Conservation (phyloP, 2,797 vertebrate genomes). For the Denticeps clupeoides region DNA sequence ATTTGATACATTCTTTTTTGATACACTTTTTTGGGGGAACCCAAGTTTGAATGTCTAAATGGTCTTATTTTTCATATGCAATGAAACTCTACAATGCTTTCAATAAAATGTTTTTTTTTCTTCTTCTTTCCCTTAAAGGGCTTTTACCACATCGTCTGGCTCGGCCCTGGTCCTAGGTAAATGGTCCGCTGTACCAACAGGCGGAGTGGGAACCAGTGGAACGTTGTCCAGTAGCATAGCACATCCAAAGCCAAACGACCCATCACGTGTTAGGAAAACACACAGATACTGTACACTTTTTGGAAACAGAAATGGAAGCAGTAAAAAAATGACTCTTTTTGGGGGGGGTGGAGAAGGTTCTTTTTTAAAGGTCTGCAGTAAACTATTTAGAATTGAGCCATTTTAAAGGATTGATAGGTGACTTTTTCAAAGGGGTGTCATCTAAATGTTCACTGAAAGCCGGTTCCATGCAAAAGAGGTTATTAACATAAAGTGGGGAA, state of each 20-base stretch:
- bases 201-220: slow-evolving; percentile 6
- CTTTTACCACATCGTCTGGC: slow-evolving; percentile 10
- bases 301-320: too few relatives aligned
- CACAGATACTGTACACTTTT: too few relatives aligned
- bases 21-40: slow-evolving; percentile 28
- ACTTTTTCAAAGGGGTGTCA: too few relatives aligned
- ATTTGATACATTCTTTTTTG: slow-evolving; percentile 38
- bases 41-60: slow-evolving; percentile 48
- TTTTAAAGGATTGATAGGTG: too few relatives aligned
- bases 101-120: slow-evolving; percentile 19
- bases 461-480: too few relatives aligned
- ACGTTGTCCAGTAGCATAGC: neutral
- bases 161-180: slow-evolving; percentile 14
- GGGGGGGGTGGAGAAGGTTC: too few relatives aligned
- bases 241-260: slow-evolving; percentile 29
- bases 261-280: slow-evolving; percentile 7
- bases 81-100: slow-evolving; percentile 26
- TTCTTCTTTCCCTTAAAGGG: slow-evolving; percentile 27
- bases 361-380: too few relatives aligned
- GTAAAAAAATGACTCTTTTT: too few relatives aligned
- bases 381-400: too few relatives aligned
- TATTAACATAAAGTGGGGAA: too few relatives aligned
- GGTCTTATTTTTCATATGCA: slow-evolving; percentile 41
- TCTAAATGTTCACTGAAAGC: too few relatives aligned
- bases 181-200: slow-evolving; percentile 1